Conservation (phyloP, 2,888 invertebrate genomes). For the Pocota personata region DNA sequence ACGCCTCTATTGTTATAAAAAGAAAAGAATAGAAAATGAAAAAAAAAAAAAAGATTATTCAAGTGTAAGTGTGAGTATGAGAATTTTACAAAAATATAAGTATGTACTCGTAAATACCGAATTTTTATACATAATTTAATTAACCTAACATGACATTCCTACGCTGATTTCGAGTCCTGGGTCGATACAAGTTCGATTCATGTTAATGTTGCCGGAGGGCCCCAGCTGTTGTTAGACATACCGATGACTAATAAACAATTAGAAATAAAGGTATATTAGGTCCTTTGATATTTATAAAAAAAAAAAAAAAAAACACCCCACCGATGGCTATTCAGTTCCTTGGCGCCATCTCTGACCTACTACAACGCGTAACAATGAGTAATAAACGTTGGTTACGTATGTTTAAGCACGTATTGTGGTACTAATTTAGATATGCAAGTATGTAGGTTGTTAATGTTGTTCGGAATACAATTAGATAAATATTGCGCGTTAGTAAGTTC, state of each 20-base stretch:
- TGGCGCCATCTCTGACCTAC: slow-evolving; percentile 65
- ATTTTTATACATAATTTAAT: background rate
- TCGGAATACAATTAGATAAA: background rate
- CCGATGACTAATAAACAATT: slow-evolving; percentile 25
- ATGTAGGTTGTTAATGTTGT: background rate
- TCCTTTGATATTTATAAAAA: background rate
- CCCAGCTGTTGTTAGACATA: background rate
- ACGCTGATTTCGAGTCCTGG: background rate
- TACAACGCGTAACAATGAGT: slow-evolving; percentile 23
- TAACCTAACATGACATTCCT: background rate
- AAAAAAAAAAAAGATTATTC: background rate
- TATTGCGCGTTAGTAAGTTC: background rate
- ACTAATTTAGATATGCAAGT: background rate
- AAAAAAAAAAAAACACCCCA: background rate
- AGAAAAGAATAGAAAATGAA: slow-evolving; percentile 72
- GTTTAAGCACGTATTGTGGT: background rate
- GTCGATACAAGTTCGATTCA: slow-evolving; percentile 5
- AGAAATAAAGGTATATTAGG: background rate
- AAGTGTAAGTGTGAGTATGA: background rate
- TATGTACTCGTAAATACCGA: no score
- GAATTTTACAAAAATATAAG: background rate
- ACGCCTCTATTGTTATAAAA: slow-evolving; percentile 88
- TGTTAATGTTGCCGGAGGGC: background rate
- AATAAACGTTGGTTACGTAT: slow-evolving; percentile 10
- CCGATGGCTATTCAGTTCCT: background rate